Evolutionary conservation across 2,888 invertebrate genomes (phyloP), one percentile per base, ranked within the genome.

Genomic region (Limnephilus marmoratus): DNA sequence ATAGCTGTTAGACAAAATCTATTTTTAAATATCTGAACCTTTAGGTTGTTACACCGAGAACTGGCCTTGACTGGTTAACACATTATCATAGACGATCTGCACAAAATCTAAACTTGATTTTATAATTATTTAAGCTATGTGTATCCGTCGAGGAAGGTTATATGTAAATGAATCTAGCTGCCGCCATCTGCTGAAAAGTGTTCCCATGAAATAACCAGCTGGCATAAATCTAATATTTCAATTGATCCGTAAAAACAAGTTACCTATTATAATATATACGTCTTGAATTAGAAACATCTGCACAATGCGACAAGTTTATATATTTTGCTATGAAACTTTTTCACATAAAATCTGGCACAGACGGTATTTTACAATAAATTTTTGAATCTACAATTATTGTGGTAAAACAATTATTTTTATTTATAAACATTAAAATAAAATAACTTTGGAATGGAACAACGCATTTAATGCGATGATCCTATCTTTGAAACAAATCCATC

Each of bases 391-490:
- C 53, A 88, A 49, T 49, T 1, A 37, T 68, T 68, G n/a, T 34
- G 2, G 24, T 31, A 24, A 29, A 13, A 86, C 86, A 49, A 83
- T 83, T 24, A 83, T n/a, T 68, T 83, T n/a, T 41, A 37, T 34
- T 45, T 88, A 88, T 80, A 89, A 89, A 89, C 34, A 89, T 89
- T 89, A 89, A 24, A 68, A 34, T 87, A 85, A 87, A 89, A 89
- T 34, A 89, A 80, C 88, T 89, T 89, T 89, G 88, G 88, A 89
- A 80, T 81, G 80, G 88, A 80, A 41, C 53, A 80, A 68, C 12
- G 80, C 88, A 89, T 89, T 89, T 89, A 31, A 89, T 89, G 88
- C 80, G 68, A 37, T n/a, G 34, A 81, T 89, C 88, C 88, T 41
- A 68, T 89, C 88, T 81, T 89, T 81, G 81, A 81, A 89, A 89